Conservation (phyloP, 2,797 vertebrate species). For the Anableps anableps region DNA sequence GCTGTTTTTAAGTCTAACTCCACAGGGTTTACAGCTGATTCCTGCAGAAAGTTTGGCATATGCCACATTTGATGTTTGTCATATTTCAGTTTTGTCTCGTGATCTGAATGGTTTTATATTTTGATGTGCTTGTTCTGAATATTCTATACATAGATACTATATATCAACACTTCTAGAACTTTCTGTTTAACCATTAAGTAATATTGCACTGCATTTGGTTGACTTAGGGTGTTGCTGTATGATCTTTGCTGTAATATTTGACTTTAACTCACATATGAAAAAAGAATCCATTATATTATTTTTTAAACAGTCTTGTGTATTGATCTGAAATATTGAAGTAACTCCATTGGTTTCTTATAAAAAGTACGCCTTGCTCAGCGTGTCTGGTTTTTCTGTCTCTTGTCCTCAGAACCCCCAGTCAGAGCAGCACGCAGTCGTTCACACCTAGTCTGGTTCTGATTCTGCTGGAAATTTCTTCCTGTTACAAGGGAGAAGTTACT, state of each 20-base stretch:
- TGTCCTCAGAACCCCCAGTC: not conserved
- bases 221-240: not conserved
- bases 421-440: not conserved
- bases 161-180: too few species aligned
- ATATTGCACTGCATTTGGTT: too few species aligned
- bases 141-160: too few species aligned
- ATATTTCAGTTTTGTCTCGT: not conserved
- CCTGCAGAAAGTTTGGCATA: not conserved
- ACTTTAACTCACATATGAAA: not conserved
- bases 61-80: not conserved
- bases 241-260: not conserved
- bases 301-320: not conserved
- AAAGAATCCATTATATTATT: not conserved
- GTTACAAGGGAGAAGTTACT: not conserved
- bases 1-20: not conserved
- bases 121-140: too few species aligned
- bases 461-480: not conserved
- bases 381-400: not conserved
- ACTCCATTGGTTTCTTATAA: not conserved
- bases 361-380: not conserved
- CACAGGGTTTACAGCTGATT: not conserved
- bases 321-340: not conserved
- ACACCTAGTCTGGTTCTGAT: not conserved
- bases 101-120: not conserved
- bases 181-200: too few species aligned